Conservation (phyloP, 2,888 invertebrate species). For the Melieria omissa region DNA sequence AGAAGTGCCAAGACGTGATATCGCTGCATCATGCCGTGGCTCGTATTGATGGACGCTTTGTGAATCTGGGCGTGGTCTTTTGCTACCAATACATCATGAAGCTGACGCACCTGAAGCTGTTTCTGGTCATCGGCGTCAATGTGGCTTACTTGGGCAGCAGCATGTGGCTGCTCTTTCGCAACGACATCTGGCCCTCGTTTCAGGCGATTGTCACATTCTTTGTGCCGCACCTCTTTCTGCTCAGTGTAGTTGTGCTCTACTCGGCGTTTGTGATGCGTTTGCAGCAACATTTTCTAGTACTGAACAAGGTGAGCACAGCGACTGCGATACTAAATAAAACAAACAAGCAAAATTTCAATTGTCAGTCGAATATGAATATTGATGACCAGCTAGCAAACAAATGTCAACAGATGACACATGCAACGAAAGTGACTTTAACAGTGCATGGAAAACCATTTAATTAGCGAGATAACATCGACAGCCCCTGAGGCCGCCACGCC, state of each 20-base stretch:
- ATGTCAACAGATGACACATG: too few species aligned
- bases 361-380: too few species aligned
- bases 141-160: slow-evolving; percentile 57
- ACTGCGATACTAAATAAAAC: too few species aligned
- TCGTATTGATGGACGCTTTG: slow-evolving; percentile 50
- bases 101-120: slow-evolving; percentile 51
- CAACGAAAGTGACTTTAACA: neutral
- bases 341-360: too few species aligned
- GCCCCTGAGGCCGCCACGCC: too few species aligned
- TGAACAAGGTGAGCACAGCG: slow-evolving; percentile 57
- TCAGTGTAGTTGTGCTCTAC: slow-evolving; percentile 60
- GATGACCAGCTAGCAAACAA: too few species aligned
- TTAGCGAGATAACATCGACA: too few species aligned
- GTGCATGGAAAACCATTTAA: too few species aligned
- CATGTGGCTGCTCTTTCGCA: slow-evolving; percentile 55
- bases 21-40: slow-evolving; percentile 53
- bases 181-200: slow-evolving; percentile 59
- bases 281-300: slow-evolving; percentile 55
- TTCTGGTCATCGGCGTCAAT: slow-evolving; percentile 52
- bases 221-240: slow-evolving; percentile 60
- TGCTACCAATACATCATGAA: slow-evolving; percentile 59
- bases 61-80: slow-evolving; percentile 57
- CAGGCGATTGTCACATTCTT: slow-evolving; percentile 62
- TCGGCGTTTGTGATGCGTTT: slow-evolving; percentile 55
- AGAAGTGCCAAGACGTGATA: slow-evolving; percentile 53